Base-by-base conservation (phyloP, 2,888 invertebrate genomes). In the Drosophila cognata region DNA sequence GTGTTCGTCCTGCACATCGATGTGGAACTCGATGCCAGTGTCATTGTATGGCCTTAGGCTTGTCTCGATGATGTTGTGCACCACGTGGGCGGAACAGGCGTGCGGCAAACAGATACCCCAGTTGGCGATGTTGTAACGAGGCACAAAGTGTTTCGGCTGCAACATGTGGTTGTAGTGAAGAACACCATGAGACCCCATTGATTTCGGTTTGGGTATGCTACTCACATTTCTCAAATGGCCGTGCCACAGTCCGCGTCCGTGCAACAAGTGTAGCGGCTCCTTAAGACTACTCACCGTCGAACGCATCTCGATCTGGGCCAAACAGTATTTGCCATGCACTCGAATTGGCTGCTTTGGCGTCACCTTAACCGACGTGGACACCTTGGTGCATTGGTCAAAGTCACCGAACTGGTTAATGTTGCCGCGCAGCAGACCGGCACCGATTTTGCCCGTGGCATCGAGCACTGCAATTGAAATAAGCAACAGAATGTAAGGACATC, bases 101-200 rank as follows among this genome's bases (percentile, higher is more conserved):
- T 95, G 94, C 1, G 96, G 96, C 56, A 96, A 93, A 89, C 96
- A 96, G 28, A 96, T 92, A 1, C 95, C 96, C 96, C 96, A 96
- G 86, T 95, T 95, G 77, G 95, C 93, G 75, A 95, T 95, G 31
- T 95, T 95, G 92, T 96, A 96, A 87, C 95, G 95, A 63, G 96
- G 96, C 91, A 95, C 94, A 92, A 96, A 96, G 93, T 96, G 96
- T 92, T 95, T 95, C 88, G 96, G 95, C 96, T 96, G 93, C 4
- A 77, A 77, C 4, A 13, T 57, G 8, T 41, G 18, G 2, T 29
- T 56, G 28, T 38, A 10, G 29, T n/a, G 11, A 7, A 28, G 11
- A 7, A 28, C 18, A 25, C 7, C 25, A 36, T n/a, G 35, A 5
- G 5, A 21, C 5, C 29, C 29, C 29, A 29, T 53, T 5, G 3